Evolutionary conservation across 2,113 vertebrate genomes (phyloP).

Genomic region (Hyaena hyaena): DNA sequence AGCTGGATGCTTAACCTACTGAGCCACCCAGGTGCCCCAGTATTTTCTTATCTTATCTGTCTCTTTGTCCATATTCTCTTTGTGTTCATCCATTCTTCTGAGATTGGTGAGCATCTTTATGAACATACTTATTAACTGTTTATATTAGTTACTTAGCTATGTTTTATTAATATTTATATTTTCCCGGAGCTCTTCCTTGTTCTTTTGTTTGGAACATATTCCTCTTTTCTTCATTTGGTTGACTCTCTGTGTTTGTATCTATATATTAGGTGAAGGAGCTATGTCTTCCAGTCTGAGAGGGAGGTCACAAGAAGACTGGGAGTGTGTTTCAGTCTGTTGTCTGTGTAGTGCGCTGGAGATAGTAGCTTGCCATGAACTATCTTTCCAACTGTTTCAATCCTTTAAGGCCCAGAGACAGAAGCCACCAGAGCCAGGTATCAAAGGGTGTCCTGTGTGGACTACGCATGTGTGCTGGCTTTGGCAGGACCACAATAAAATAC

Average conservation of each 20-base stretch:
- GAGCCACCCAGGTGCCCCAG: too few species aligned
- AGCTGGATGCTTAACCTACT: too few species aligned
- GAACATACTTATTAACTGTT: neutral
- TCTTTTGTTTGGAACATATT: neutral
- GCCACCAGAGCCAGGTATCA: neutral
- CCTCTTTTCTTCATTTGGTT: neutral
- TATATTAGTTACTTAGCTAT: neutral
- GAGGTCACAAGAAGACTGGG: neutral
- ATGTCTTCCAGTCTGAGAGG: neutral
- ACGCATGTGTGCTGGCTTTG: neutral
- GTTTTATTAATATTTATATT: neutral
- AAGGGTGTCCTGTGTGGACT: neutral
- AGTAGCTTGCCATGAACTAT: neutral
- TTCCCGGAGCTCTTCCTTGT: neutral
- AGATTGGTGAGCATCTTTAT: neutral
- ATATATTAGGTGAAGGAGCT: neutral
- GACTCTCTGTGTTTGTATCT: neutral
- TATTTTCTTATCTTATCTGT: neutral
- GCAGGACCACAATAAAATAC: neutral
- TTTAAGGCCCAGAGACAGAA: neutral
- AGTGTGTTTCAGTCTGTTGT: neutral
- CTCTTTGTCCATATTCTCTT: neutral
- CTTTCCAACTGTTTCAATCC: neutral
- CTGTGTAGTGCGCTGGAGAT: neutral
- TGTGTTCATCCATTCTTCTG: neutral